These are phyloP conservation scores for Numida meleagris DNA, from an alignment of 2,113 vertebrate genomes.

Conservation along the genomic window DNA sequence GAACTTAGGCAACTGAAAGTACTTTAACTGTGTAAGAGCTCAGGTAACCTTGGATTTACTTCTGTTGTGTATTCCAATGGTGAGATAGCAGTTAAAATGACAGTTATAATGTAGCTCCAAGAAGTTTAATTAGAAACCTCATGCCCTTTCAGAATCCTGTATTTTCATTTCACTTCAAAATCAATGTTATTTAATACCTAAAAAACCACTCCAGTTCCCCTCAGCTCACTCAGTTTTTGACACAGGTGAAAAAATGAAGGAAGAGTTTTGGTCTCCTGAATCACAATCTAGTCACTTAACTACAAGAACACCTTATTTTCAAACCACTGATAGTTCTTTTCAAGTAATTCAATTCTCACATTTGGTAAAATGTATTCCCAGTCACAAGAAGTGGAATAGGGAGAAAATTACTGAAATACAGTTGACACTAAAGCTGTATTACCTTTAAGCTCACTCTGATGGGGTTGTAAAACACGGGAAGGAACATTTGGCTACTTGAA, in stretches of 20 bases:
- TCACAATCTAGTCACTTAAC: background rate
- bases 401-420: background rate
- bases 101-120: background rate
- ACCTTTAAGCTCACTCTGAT: background rate
- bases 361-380: background rate
- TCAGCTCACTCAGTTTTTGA: background rate
- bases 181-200: background rate
- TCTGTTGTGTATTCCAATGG: background rate
- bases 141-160: background rate
- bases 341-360: background rate
- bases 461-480: background rate
- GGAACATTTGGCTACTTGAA: background rate
- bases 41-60: background rate
- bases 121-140: background rate
- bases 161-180: background rate
- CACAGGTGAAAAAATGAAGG: background rate
- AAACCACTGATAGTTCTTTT: background rate
- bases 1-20: conserved; percentile 10
- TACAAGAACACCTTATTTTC: background rate
- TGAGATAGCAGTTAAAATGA: background rate
- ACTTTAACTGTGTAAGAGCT: background rate
- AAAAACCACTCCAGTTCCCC: background rate
- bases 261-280: background rate
- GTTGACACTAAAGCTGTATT: background rate
- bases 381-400: background rate